These are phyloP conservation scores for Cranoglanis bouderius DNA, from an alignment of 2,113 vertebrate species.

Conservation along the genomic window DNA sequence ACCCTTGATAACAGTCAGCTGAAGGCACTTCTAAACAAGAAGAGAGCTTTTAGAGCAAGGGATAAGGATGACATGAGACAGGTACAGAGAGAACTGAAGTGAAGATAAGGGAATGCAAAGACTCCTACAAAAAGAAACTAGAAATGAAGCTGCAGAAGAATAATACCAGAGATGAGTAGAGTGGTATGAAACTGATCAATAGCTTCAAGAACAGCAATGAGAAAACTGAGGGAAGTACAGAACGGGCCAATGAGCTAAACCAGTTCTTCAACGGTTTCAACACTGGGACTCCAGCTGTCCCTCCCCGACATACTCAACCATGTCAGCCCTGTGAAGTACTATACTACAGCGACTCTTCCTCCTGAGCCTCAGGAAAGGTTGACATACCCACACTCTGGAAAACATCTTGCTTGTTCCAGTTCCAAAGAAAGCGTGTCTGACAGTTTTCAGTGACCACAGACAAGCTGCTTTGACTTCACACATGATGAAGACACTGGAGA, in stretches of 20 bases:
- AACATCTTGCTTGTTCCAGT: not conserved
- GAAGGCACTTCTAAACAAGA: not conserved
- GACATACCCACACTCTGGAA: not conserved
- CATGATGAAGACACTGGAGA: not conserved
- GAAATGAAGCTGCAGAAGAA: not conserved
- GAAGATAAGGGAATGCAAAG: not conserved
- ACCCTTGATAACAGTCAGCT: not conserved
- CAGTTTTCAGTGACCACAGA: not conserved
- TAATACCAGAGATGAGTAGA: not conserved
- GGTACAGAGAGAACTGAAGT: not conserved
- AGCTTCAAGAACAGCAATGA: not conserved
- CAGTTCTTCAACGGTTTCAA: not conserved
- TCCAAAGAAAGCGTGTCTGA: not conserved
- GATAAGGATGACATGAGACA: not conserved
- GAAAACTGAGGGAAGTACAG: not conserved
- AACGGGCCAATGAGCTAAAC: not conserved
- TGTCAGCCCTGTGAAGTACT: not conserved
- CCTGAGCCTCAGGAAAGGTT: not conserved
- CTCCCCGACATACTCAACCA: not conserved
- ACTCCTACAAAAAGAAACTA: not conserved
- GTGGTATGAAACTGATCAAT: not conserved
- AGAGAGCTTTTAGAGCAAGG: not conserved
- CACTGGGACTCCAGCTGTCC: not conserved
- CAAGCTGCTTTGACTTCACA: not conserved
- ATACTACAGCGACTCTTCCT: not conserved